A percentile compares a stretch with the other conserved stretches of the same genome.
Conservation (phyloP, 1,140 invertebrate genomes). For the Leptinotarsa undecemlineata region DNA sequence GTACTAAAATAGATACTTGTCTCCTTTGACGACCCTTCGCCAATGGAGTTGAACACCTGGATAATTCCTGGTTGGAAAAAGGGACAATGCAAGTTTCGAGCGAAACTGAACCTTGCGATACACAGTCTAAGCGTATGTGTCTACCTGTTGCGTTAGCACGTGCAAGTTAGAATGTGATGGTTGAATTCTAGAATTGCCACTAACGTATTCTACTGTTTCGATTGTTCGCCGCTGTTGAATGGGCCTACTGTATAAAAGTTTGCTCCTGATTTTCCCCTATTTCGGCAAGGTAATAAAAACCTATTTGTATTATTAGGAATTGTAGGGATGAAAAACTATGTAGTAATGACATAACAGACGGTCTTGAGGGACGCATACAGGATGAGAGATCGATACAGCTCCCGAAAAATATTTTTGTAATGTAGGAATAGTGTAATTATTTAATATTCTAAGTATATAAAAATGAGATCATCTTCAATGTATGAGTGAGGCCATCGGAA, state of each 20-base stretch:
- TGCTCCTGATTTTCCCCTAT: constrained; percentile 16
- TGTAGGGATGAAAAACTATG: constrained; percentile 8
- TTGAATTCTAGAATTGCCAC: neutral
- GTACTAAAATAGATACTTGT: constrained; percentile 51
- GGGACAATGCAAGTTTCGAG: neutral
- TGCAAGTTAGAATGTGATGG: neutral
- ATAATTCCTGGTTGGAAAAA: constrained; percentile 15
- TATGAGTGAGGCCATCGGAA: too few species aligned
- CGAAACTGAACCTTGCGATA: neutral
- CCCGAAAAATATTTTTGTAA: too few species aligned
- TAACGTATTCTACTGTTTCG: neutral
- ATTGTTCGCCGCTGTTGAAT: constrained; percentile 11
- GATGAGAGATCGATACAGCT: too few species aligned
- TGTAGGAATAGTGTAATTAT: too few species aligned
- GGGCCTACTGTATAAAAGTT: constrained; percentile 10
- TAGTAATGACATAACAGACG: constrained; percentile 4
- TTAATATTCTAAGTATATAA: too few species aligned
- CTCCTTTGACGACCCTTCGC: constrained; percentile 5
- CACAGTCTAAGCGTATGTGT: neutral
- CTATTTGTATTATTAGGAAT: constrained; percentile 19
- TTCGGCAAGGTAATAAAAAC: constrained; percentile 9
- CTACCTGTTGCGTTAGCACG: too few species aligned
- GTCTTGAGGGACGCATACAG: neutral
- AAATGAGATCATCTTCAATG: too few species aligned
- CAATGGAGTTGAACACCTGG: constrained; percentile 19